Base-by-base conservation (phyloP, 2,797 vertebrate genomes). In the Acrossocheilus fasciatus region DNA sequence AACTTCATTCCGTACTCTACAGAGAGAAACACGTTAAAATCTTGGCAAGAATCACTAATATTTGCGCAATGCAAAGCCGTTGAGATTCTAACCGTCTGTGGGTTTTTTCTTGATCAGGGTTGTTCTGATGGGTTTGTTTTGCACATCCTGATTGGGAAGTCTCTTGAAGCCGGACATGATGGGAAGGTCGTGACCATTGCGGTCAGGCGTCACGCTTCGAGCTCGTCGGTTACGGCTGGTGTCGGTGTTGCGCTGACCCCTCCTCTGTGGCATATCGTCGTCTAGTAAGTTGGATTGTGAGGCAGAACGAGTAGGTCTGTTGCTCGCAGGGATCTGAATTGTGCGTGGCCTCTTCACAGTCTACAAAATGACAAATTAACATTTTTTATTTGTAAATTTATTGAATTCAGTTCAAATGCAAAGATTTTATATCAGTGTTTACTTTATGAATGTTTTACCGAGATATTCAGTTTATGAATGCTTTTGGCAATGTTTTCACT, bases 1-100 rank as follows among this genome's bases (percentile, higher is more conserved):
- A 99, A 92, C 91, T 97, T 99, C 92, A 99, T 87, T 36, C 98
- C 98, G 0, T 99, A 99, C 89, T 99, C 98, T 99, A 92, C 23
- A 84, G n/a, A 75, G 6, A 30, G 11, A 77, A 73, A 76, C 18
- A 64, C 6, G 15, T 54, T 80, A 62, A 54, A 59, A 30, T 15
- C 18, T 50, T 86, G 8, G 82, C 6, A 34, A 82, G n/a, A 34
- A 68, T n/a, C 82, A 52, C 15, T 83, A 59, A 41, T 8, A 4
- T 47, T 30, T 0, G 8, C 1, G 0, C 20, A 69, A 26, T 1
- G 8, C 34, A 36, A 47, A 59, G 39, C 36, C 17, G n/a, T 23
- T 3, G 34, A 0, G 30, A 12, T 41, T 10, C 94, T 94, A 88
- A 99, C 98, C 98, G 69, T 99, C 98, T 0, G 92, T 94, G 81